Evolutionary conservation across 2,888 invertebrate genomes (phyloP).

Genomic region (Sisyra nigra): DNA sequence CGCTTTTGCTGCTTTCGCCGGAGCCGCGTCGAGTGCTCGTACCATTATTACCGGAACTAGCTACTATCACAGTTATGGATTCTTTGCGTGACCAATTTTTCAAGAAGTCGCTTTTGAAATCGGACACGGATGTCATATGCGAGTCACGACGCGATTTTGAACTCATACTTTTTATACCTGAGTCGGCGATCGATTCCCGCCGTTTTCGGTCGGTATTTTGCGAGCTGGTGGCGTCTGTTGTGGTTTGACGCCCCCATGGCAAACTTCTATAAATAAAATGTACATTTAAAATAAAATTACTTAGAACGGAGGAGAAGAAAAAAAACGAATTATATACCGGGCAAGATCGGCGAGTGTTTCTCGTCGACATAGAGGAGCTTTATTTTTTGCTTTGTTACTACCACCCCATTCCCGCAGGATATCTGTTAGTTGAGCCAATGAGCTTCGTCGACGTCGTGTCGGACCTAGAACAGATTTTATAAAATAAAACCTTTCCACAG

Average conservation of each 20-base stretch:
- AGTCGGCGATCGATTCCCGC: constrained; percentile 78
- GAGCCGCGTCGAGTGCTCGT: constrained; percentile 40
- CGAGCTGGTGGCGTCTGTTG: constrained; percentile 31
- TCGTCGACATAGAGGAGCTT: constrained; percentile 60
- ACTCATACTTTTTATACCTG: constrained; percentile 55
- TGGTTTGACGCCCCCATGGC: constrained; percentile 59
- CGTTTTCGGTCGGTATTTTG: constrained; percentile 40
- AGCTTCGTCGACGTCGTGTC: constrained; percentile 63
- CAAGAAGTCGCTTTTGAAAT: constrained; percentile 54
- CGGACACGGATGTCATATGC: constrained; percentile 44
- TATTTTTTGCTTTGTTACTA: constrained; percentile 32
- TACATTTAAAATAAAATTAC: not conserved
- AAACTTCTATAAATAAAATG: constrained; percentile 30
- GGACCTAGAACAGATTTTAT: constrained; percentile 24
- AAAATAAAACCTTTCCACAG: not conserved
- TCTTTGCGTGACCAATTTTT: constrained; percentile 53
- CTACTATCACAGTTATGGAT: constrained; percentile 30
- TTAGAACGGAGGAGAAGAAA: not conserved
- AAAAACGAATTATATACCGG: constrained; percentile 23
- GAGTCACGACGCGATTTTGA: constrained; percentile 53
- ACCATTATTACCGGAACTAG: constrained; percentile 21
- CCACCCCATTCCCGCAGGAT: constrained; percentile 77
- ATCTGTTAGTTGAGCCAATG: constrained; percentile 77
- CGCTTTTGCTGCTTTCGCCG: constrained; percentile 45
- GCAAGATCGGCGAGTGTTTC: constrained; percentile 81